Percentiles rank a stretch among this genome's conserved stretches.
These are phyloP conservation scores for Colistium nudipinnis DNA, from an alignment of 2,113 vertebrate genomes.

Conservation along the genomic window DNA sequence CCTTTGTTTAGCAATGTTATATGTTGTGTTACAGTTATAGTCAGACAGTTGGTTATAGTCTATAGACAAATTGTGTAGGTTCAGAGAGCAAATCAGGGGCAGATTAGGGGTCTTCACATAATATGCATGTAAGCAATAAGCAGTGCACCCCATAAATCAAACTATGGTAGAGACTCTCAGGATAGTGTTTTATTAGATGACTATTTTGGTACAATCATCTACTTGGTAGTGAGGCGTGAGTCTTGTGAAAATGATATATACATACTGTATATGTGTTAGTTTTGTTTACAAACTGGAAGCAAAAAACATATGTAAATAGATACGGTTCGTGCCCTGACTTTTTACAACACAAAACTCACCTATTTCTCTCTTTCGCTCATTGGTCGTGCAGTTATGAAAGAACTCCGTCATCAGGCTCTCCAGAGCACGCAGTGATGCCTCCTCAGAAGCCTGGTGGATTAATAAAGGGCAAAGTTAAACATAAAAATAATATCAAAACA, in stretches of 20 bases:
- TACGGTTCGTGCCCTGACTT: too few relatives aligned
- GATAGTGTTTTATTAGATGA: not conserved
- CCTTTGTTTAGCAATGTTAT: too few relatives aligned
- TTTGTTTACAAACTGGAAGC: too few relatives aligned
- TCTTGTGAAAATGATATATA: not conserved
- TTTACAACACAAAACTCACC: slow-evolving; percentile 80
- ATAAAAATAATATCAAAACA: not conserved
- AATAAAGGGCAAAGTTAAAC: not conserved
- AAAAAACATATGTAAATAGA: too few relatives aligned
- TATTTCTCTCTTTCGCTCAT: slow-evolving; percentile 96
- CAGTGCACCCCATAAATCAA: not conserved
- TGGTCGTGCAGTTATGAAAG: slow-evolving; percentile 96
- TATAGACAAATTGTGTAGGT: too few relatives aligned
- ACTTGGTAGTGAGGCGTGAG: not conserved
- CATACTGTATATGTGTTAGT: too few relatives aligned
- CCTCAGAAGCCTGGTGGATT: slow-evolving; percentile 89
- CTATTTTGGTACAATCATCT: not conserved
- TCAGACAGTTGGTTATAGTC: too few relatives aligned
- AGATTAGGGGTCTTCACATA: too few relatives aligned
- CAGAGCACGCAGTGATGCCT: slow-evolving; percentile 90
- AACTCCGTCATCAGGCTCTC: slow-evolving; percentile 98
- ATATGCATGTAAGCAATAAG: not conserved
- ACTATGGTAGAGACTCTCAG: not conserved
- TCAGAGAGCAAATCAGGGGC: too few relatives aligned
- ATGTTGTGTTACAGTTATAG: too few relatives aligned